These are phyloP conservation scores for Neoitamus cyanurus DNA, from an alignment of 2,888 invertebrate genomes.

Conservation along the genomic window DNA sequence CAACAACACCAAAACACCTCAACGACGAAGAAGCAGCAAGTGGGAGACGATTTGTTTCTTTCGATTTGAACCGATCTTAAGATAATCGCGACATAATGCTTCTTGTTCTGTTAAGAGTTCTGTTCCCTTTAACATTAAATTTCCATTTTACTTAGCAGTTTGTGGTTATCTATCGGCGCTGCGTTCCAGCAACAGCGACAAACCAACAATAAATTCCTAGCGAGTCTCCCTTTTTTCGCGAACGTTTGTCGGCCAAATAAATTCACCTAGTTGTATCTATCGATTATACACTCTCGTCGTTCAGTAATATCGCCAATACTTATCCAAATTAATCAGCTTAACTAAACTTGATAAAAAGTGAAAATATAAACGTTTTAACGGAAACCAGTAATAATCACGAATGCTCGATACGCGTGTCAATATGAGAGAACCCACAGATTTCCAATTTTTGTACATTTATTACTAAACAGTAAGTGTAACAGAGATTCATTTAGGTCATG, in stretches of 20 bases:
- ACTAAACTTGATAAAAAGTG: not conserved
- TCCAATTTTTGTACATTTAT: slow-evolving; percentile 47
- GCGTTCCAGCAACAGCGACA: not conserved
- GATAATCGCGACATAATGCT: slow-evolving; percentile 8
- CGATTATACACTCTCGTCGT: slow-evolving; percentile 24
- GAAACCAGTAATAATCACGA: slow-evolving; percentile 22
- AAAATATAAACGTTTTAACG: not conserved
- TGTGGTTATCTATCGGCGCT: slow-evolving; percentile 8
- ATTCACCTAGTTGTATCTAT: slow-evolving; percentile 9
- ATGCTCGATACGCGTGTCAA: slow-evolving; percentile 39
- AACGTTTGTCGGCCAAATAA: slow-evolving; percentile 21
- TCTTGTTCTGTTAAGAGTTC: not conserved
- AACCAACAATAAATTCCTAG: not conserved
- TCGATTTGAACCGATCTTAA: not conserved
- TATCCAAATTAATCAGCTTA: slow-evolving; percentile 37
- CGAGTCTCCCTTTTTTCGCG: not conserved
- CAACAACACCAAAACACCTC: slow-evolving; percentile 9
- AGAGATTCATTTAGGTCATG: slow-evolving; percentile 17
- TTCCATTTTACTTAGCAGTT: slow-evolving; percentile 17
- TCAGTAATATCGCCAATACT: slow-evolving; percentile 39
- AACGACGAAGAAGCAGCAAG: not conserved
- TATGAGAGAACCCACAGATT: slow-evolving; percentile 43
- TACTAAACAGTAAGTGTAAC: slow-evolving; percentile 36
- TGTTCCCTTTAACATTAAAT: slow-evolving; percentile 14
- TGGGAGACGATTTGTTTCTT: not conserved